Conservation (phyloP, 2,888 invertebrate species). For the Malthinus flaveolus region DNA sequence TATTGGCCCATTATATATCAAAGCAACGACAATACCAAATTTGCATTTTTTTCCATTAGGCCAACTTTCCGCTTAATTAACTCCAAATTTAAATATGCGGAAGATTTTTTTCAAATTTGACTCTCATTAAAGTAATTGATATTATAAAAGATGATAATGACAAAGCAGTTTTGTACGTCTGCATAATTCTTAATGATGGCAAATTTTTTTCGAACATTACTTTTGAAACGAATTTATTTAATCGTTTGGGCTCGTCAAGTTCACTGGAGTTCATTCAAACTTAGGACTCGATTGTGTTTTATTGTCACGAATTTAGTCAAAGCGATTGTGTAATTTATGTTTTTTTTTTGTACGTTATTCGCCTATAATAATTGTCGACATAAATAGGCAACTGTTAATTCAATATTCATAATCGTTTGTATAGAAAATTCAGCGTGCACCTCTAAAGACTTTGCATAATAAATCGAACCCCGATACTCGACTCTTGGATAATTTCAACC, state of each 20-base stretch:
- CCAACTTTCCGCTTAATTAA: too few species aligned
- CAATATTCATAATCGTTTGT: slow-evolving; percentile 22
- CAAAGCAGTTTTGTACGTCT: too few species aligned
- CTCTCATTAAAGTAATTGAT: too few species aligned
- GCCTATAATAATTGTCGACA: slow-evolving; percentile 14
- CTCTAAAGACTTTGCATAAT: slow-evolving; percentile 12
- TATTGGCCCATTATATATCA: too few species aligned
- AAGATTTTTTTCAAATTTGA: too few species aligned
- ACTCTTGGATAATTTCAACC: slow-evolving; percentile 18
- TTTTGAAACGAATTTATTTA: too few species aligned
- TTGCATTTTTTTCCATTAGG: too few species aligned
- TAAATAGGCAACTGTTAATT: slow-evolving; percentile 17
- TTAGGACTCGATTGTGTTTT: not conserved
- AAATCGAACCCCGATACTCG: slow-evolving; percentile 19
- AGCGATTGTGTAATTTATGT: slow-evolving; percentile 7
- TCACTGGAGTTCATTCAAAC: not conserved
- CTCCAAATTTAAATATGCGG: too few species aligned
- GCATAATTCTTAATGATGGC: too few species aligned
- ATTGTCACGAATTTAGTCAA: not conserved
- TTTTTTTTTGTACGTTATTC: slow-evolving; percentile 7
- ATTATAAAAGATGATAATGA: too few species aligned
- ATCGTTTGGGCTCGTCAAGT: not conserved
- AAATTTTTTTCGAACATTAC: too few species aligned
- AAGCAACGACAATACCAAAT: too few species aligned
- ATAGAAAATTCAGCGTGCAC: slow-evolving; percentile 13